Conservation (phyloP, 1,140 invertebrate genomes). For the Holotrichia oblita region DNA sequence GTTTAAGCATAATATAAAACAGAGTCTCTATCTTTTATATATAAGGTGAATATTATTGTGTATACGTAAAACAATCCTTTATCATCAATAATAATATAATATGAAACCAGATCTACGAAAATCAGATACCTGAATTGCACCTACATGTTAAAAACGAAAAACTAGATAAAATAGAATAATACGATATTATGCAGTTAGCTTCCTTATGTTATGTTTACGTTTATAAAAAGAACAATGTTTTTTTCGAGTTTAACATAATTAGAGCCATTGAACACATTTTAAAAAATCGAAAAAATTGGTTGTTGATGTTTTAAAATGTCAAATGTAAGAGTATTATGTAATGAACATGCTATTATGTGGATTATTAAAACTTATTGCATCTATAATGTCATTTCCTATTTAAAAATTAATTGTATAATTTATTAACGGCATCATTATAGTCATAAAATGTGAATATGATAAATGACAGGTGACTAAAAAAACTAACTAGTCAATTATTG, state of each 20-base stretch:
- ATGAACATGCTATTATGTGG: too few species aligned
- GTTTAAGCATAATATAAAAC: conserved; percentile 37
- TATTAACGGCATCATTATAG: too few species aligned
- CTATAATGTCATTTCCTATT: too few species aligned
- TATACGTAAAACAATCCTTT: conserved; percentile 33
- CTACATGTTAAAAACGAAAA: neutral
- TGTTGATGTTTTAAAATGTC: too few species aligned
- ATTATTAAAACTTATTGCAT: too few species aligned
- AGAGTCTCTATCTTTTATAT: conserved; percentile 12
- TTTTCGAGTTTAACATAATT: neutral
- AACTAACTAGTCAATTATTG: neutral
- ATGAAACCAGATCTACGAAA: conserved; percentile 23
- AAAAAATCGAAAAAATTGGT: too few species aligned
- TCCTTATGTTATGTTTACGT: neutral
- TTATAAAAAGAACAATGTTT: neutral
- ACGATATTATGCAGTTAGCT: neutral
- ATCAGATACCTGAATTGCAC: conserved; percentile 33
- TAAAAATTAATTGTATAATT: too few species aligned
- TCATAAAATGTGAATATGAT: neutral
- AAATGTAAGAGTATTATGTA: too few species aligned
- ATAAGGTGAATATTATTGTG: conserved; percentile 26
- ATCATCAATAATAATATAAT: conserved; percentile 17
- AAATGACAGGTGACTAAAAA: neutral
- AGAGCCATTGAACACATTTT: too few species aligned
- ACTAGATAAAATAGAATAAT: conserved; percentile 8